Evolutionary conservation across 2,113 vertebrate species (phyloP).

Genomic region (Atlantisia rogersi): DNA sequence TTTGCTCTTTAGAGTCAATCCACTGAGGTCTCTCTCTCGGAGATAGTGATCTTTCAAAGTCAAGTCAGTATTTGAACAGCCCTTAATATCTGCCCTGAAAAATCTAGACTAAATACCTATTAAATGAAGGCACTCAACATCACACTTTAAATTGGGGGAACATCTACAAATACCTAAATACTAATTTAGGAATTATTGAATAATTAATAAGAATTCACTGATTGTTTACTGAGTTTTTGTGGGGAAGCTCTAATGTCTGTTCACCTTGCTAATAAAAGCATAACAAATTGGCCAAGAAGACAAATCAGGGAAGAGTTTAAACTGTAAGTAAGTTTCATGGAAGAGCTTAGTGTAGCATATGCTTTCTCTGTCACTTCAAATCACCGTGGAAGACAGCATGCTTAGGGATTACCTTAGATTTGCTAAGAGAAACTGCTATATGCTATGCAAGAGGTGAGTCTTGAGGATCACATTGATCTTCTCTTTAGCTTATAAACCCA

Average conservation of each 20-base stretch:
- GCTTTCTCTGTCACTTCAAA: neutral
- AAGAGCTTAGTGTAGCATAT: neutral
- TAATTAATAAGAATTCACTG: neutral
- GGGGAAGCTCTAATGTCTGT: neutral
- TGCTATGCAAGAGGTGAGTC: neutral
- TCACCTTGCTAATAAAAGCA: neutral
- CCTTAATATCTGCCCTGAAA: constrained; percentile 14
- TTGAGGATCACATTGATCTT: neutral
- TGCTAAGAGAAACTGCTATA: neutral
- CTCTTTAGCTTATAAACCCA: neutral
- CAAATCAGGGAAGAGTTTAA: neutral
- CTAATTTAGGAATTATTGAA: neutral
- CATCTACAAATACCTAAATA: neutral
- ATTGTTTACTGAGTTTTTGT: neutral
- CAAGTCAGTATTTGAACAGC: constrained; percentile 50
- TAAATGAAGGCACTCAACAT: neutral
- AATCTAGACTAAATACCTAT: constrained; percentile 4
- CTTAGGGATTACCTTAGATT: neutral
- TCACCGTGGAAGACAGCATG: neutral
- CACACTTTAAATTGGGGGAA: neutral
- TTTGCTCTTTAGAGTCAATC: constrained; percentile 43
- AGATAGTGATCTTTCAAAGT: constrained; percentile 45
- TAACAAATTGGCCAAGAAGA: neutral
- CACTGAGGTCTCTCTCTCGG: constrained; percentile 41
- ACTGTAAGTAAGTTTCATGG: neutral